A percentile compares a stretch with the other conserved stretches of the same genome.
Conservation (phyloP, 2,797 vertebrate species). For the Steatocranus sp. region DNA sequence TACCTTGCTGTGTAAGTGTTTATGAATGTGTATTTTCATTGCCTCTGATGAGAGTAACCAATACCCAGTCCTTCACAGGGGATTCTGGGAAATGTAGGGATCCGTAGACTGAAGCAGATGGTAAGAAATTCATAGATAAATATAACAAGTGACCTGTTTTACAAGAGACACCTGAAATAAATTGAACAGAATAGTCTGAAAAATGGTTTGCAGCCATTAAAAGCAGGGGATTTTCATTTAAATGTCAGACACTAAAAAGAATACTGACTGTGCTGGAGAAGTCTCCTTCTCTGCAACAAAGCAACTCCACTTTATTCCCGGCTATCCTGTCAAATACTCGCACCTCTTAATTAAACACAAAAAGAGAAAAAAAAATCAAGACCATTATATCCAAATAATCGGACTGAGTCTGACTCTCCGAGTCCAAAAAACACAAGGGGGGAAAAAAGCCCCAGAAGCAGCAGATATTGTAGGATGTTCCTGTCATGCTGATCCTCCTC, state of each 20-base stretch:
- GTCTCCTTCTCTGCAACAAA: not conserved
- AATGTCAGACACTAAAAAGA: not conserved
- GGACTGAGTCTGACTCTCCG: not conserved
- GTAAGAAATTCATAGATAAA: not conserved
- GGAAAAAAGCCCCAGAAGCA: not conserved
- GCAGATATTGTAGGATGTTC: not conserved
- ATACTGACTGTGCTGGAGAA: not conserved
- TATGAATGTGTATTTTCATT: not conserved
- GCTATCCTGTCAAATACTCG: not conserved
- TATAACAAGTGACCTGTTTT: not conserved
- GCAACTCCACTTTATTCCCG: not conserved
- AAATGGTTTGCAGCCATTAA: not conserved
- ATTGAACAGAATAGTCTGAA: not conserved
- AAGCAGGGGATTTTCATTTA: not conserved
- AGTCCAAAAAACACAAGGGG: not conserved
- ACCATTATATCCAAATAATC: not conserved
- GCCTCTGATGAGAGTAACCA: not conserved
- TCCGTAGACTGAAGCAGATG: not conserved
- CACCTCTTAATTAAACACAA: not conserved
- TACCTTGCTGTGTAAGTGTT: not conserved
- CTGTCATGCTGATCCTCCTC: not conserved
- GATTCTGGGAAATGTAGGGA: not conserved
- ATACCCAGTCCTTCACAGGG: not conserved
- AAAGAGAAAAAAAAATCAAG: not conserved
- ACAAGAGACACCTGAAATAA: not conserved